phyloP scores from a whole-genome alignment of 2,797 vertebrate genomes.

The Sebastes taczanowskii region DNA sequence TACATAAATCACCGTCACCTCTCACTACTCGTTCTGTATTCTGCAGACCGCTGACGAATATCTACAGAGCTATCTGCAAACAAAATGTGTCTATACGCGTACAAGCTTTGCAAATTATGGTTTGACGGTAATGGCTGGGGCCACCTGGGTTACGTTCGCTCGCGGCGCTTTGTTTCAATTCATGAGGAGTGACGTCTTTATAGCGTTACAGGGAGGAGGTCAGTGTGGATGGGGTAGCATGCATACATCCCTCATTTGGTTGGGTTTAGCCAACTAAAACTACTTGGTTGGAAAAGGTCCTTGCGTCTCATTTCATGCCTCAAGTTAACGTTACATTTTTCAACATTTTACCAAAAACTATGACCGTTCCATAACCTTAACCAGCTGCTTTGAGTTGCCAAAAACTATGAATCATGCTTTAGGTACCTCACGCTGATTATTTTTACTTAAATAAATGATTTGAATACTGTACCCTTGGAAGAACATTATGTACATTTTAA shows the following conservation, averaged over 20 bases:
- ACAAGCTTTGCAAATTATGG: background rate
- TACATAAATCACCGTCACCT: constrained; percentile 28
- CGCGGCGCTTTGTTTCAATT: background rate
- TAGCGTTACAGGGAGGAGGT: background rate
- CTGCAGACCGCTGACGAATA: background rate
- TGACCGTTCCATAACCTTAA: background rate
- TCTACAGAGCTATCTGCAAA: background rate
- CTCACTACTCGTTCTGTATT: background rate
- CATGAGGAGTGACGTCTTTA: background rate
- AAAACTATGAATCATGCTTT: background rate
- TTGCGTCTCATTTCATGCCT: background rate
- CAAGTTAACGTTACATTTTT: background rate
- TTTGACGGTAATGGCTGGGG: background rate
- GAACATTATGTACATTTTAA: no score
- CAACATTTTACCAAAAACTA: no score
- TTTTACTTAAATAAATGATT: no score
- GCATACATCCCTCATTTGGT: background rate
- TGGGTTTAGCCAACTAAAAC: background rate
- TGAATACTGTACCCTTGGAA: no score
- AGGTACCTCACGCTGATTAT: no score
- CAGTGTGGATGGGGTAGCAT: background rate
- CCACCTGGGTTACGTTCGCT: background rate
- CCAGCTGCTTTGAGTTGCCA: background rate
- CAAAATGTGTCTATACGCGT: background rate
- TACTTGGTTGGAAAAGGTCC: no score